Conservation (phyloP, 2,113 vertebrate genomes). For the Cynocephalus volans region DNA sequence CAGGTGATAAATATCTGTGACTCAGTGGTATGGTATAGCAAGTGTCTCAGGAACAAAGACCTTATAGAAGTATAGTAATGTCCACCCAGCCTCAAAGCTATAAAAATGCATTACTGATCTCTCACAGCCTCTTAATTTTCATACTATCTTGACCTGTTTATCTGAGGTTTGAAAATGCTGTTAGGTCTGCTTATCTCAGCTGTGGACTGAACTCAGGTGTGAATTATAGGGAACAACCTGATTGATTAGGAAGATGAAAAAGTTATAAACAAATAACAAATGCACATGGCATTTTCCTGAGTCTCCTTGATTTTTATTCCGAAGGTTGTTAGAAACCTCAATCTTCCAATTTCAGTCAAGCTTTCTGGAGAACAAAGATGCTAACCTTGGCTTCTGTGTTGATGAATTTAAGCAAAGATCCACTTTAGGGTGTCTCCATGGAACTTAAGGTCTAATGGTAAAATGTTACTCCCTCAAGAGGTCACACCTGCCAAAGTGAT, state of each 20-base stretch:
- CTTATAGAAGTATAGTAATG: slow-evolving; percentile 72
- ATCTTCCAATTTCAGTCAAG: not conserved
- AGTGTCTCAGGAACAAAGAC: slow-evolving; percentile 74
- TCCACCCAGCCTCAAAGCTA: slow-evolving; percentile 69
- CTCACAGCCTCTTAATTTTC: slow-evolving; percentile 77
- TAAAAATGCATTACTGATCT: slow-evolving; percentile 51
- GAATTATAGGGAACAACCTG: not conserved
- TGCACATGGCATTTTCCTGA: not conserved
- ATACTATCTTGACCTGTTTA: slow-evolving; percentile 49
- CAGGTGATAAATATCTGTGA: slow-evolving; percentile 69
- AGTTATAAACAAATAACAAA: not conserved
- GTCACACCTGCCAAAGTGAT: slow-evolving; percentile 39
- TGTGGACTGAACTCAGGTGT: not conserved
- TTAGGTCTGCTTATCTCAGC: not conserved
- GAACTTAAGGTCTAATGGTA: slow-evolving; percentile 4
- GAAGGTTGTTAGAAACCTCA: not conserved
- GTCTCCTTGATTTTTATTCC: not conserved
- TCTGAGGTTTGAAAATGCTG: not conserved
- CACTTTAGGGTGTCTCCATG: not conserved
- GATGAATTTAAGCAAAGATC: slow-evolving; percentile 3
- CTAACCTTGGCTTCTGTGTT: not conserved
- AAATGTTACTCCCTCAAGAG: slow-evolving; percentile 1
- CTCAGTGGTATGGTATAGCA: not conserved
- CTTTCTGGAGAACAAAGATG: not conserved
- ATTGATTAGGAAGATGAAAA: not conserved